These are phyloP conservation scores for Rhineura floridana DNA, from an alignment of 2,113 vertebrate genomes.

Conservation along the genomic window DNA sequence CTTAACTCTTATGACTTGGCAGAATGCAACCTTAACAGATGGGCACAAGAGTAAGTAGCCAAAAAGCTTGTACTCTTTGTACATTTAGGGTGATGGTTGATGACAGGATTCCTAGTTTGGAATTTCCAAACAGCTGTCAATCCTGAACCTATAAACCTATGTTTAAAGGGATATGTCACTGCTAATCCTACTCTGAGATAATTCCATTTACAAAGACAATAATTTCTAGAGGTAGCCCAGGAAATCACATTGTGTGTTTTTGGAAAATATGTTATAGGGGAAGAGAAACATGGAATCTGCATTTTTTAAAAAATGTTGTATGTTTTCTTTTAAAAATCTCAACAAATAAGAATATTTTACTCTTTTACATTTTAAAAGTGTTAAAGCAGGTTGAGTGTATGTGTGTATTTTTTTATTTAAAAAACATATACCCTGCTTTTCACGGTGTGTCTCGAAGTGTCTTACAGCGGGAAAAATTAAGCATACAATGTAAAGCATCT, in stretches of 20 bases:
- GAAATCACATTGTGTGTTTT: not conserved
- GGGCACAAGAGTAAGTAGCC: conserved; percentile 45
- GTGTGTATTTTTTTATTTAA: no score
- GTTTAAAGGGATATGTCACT: conserved; percentile 32
- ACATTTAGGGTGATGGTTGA: conserved; percentile 46
- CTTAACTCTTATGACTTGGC: conserved; percentile 58
- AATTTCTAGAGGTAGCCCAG: not conserved
- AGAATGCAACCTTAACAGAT: conserved; percentile 60
- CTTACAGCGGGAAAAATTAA: no score
- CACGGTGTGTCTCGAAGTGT: no score
- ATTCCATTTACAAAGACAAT: not conserved
- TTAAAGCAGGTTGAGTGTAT: not conserved
- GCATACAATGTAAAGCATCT: no score
- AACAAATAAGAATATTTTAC: not conserved
- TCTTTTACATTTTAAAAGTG: not conserved
- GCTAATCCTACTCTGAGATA: conserved; percentile 33
- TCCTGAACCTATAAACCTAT: conserved; percentile 32
- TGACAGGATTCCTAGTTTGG: conserved; percentile 35
- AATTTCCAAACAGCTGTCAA: conserved; percentile 63
- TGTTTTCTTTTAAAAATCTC: not conserved
- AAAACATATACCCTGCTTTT: no score
- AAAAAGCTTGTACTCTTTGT: conserved; percentile 45
- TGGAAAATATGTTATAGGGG: not conserved
- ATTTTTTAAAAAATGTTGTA: not conserved
- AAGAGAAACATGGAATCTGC: not conserved